Conservation (phyloP, 2,113 vertebrate genomes). For the Otus sunia region DNA sequence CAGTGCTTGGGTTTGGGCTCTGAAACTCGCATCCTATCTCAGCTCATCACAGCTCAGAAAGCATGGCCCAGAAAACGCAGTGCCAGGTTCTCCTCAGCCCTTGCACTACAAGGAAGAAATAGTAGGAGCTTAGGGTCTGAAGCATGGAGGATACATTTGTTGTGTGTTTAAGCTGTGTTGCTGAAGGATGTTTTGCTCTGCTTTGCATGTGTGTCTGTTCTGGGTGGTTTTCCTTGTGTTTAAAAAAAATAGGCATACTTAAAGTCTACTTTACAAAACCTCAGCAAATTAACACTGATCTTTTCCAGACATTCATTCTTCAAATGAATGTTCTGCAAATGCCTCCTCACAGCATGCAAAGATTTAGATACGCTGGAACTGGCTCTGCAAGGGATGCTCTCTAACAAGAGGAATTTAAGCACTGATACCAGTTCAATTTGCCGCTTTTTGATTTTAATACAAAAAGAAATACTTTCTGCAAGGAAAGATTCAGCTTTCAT, state of each 20-base stretch:
- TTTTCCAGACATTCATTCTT: constrained; percentile 44
- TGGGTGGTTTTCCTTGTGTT: not conserved
- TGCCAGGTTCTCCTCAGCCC: not conserved
- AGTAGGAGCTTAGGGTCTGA: not conserved
- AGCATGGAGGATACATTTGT: not conserved
- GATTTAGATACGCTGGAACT: constrained; percentile 7
- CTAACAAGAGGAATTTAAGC: constrained; percentile 33
- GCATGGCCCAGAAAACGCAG: not conserved
- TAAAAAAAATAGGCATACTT: not conserved
- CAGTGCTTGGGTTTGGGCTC: not conserved
- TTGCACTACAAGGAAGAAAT: not conserved
- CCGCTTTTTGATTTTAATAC: constrained; percentile 17
- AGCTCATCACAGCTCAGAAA: not conserved
- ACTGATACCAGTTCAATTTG: constrained; percentile 47
- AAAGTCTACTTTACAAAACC: constrained; percentile 20
- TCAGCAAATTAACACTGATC: constrained; percentile 45
- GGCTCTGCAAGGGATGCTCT: not conserved
- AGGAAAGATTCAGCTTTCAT: constrained; percentile 1
- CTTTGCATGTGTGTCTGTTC: not conserved
- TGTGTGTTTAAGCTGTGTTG: constrained; percentile 6
- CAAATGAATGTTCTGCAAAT: constrained; percentile 41
- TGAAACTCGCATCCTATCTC: not conserved
- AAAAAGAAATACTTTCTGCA: constrained; percentile 3
- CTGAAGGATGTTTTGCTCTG: constrained; percentile 17
- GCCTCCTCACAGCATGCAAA: not conserved